Conservation (phyloP, 2,797 vertebrate genomes). For the Coracias cyanogaster region DNA sequence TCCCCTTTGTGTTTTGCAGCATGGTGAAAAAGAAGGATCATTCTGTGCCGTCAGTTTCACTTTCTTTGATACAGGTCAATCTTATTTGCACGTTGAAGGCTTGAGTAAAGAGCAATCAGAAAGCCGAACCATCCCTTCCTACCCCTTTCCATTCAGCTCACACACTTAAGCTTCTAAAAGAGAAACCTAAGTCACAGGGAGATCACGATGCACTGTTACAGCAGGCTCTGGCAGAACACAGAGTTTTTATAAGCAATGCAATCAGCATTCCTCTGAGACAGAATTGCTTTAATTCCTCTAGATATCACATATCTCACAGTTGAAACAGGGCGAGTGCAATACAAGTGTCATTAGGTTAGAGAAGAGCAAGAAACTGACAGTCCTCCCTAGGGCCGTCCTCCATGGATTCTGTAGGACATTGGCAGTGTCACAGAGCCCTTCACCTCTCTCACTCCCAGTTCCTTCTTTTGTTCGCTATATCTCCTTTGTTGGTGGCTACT, state of each 20-base stretch:
- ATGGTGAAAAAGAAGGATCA: neutral
- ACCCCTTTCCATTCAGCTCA: neutral
- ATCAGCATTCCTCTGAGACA: neutral
- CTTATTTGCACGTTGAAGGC: neutral
- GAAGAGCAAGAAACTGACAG: neutral
- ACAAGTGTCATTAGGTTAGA: neutral
- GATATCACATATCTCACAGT: neutral
- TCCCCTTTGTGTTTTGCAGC: slow-evolving; percentile 31
- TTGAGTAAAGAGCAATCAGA: neutral
- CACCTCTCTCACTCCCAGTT: neutral
- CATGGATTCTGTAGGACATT: neutral
- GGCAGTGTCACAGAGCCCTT: neutral
- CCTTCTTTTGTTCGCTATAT: neutral
- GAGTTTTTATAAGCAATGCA: neutral
- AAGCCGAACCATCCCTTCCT: neutral
- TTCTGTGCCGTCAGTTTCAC: slow-evolving; percentile 22
- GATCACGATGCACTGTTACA: neutral
- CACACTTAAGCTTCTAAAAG: neutral
- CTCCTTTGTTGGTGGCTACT: neutral
- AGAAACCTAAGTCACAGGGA: neutral
- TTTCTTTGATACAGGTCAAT: slow-evolving; percentile 27
- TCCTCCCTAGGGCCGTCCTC: neutral
- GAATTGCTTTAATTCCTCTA: neutral
- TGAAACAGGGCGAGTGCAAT: neutral
- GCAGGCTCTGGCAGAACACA: neutral